Conservation (phyloP, 1,140 invertebrate genomes). For the Bacillus rossius region DNA sequence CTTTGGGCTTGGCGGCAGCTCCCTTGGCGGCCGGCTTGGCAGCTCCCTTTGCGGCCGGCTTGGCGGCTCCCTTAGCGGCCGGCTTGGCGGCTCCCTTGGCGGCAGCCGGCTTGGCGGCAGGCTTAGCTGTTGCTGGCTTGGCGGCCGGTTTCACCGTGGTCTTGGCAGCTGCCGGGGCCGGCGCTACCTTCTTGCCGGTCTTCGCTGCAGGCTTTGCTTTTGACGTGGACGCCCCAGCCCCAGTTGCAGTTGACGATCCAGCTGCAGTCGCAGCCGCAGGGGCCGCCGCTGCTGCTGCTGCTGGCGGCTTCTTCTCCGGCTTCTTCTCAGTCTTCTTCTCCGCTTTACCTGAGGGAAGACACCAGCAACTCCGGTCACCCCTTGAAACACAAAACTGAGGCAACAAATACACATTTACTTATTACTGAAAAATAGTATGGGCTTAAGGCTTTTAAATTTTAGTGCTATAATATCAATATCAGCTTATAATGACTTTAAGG, state of each 20-base stretch:
- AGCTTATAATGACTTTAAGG: no score
- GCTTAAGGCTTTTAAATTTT: no score
- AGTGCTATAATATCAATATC: no score
- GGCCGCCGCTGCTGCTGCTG: constrained; percentile 47
- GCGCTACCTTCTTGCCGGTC: constrained; percentile 16
- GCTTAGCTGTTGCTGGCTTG: constrained; percentile 44
- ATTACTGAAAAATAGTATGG: neutral
- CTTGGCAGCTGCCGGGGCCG: constrained; percentile 15
- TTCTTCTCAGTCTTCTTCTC: constrained; percentile 24
- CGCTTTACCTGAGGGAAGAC: neutral
- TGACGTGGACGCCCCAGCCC: constrained; percentile 31
- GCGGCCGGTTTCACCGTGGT: constrained; percentile 28
- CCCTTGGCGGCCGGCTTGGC: constrained; percentile 50
- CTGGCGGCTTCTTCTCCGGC: constrained; percentile 42
- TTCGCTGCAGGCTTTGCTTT: constrained; percentile 31
- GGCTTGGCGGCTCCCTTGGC: constrained; percentile 45
- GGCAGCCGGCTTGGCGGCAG: constrained; percentile 43
- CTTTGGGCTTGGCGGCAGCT: constrained; percentile 47
- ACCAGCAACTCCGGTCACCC: no score
- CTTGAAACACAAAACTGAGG: no score
- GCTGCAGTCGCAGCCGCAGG: constrained; percentile 11
- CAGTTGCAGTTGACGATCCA: constrained; percentile 23
- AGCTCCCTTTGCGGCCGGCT: constrained; percentile 42
- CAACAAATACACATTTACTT: no score
- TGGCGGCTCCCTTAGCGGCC: constrained; percentile 42